Base-by-base conservation (phyloP, 2,113 vertebrate genomes). In the Pedionomus torquatus region DNA sequence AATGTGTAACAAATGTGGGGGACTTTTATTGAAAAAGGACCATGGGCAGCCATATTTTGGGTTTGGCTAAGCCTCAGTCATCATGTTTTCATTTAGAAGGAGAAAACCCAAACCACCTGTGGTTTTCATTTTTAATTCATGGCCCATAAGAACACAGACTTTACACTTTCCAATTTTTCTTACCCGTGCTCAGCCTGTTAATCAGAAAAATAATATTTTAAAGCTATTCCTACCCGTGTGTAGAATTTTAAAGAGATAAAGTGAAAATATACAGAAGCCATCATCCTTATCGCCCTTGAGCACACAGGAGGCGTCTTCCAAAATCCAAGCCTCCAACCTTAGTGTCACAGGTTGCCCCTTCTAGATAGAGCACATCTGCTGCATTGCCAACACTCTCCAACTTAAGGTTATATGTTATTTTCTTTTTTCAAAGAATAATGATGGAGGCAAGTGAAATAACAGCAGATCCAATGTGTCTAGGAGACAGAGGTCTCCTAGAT, bases 41-140 rank as follows among this genome's bases (percentile, higher is more conserved):
- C 65, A 79, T 72, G 41, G 61, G n/a, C 89, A 92, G 95, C 94
- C 76, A 85, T 91, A 84, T 33, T 96, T 95, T 91, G 88, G 89
- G 87, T 96, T 96, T 97, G 96, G 90, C 92, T 91, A 84, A 94
- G 77, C 54, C 81, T 95, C 92, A 95, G 65, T 75, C 94, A 92
- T 93, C 80, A 5, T 75, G 94, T 92, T 97, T 95, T 95, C 80
- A 97, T 97, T 96, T 94, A 95, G 77, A 82, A 96, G 87, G 65
- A 97, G 92, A 97, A 97, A 97, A 96, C 86, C 92, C 89, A 95
- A 97, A 95, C 94, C 96, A 96, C 94, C 96, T 97, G 90, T 95
- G 96, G 89, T 91, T 96, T 94, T 96, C 86, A 95, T 95, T 96
- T 95, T 95, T 93, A 97, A 96, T 97, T 97, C 95, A 96, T 95